Base-by-base conservation (phyloP, 1,140 invertebrate genomes). In the Campoletis sonorensis region DNA sequence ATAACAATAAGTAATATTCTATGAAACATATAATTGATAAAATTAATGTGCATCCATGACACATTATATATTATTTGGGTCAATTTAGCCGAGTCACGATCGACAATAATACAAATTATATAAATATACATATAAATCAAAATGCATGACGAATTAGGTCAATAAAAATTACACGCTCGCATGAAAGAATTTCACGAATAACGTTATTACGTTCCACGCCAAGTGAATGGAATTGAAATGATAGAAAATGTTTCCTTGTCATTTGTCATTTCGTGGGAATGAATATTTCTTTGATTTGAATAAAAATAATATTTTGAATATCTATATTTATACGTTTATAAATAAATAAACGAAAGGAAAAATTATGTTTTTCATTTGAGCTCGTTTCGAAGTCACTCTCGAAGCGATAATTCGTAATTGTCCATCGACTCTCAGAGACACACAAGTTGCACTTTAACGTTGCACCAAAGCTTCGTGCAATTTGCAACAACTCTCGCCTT, bases 131-230 rank as follows among this genome's bases (percentile, higher is more conserved):
- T 54, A 15, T 54, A 54, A n/a, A 45, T 33, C 15, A 72, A 23
- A 21, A 45, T 45, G 18, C 10, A 33, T 18, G 21, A 13, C 37
- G n/a, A 72, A 40, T 3, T 49, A 15, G 71, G 71, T 73, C 21
- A 49, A 73, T 73, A 49, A 73, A 73, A 73, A 73, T 73, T 51
- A 49, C 71, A 73, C 13, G 37, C 37, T 23, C 21, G 71, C 71
- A 49, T 73, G 71, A 73, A 18, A 73, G 40, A 73, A 33, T 51
- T 23, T 21, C 0, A 51, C 13, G 21, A 11, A 51, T 23, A 73
- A 49, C 13, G 21, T 73, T 73, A 73, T 49, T 51, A 49, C 21
- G 71, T 23, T 73, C 37, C 21, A 15, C 0, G 40, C 45, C 71
- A 51, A 73, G 37, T 21, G 23, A 40, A 49, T n/a, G 37, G 8